Evolutionary conservation across 2,113 vertebrate genomes (phyloP).

Genomic region (Amazona guildingii): DNA sequence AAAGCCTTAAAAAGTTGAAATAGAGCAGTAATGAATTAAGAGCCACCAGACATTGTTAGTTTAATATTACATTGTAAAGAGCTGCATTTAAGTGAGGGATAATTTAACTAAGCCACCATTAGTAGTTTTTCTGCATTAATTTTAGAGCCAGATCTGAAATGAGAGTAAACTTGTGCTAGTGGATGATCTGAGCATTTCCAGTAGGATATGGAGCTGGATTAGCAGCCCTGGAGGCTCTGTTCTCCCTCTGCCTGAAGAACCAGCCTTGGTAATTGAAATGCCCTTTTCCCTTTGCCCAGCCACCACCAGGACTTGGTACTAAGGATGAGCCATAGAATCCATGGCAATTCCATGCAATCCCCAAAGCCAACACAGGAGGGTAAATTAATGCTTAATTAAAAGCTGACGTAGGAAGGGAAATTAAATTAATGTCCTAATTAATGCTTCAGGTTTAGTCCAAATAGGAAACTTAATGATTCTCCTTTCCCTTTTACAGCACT

Average conservation of each 20-base stretch:
- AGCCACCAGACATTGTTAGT: not conserved
- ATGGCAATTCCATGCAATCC: not conserved
- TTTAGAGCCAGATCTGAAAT: not conserved
- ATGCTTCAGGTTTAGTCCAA: not conserved
- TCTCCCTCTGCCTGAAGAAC: not conserved
- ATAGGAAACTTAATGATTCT: not conserved
- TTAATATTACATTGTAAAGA: not conserved
- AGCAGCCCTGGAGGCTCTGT: not conserved
- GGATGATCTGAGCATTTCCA: not conserved
- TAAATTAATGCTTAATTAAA: slow-evolving; percentile 38
- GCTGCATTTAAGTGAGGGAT: not conserved
- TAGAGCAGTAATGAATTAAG: not conserved
- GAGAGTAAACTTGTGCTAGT: not conserved
- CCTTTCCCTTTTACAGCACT: not conserved
- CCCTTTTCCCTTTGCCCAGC: not conserved
- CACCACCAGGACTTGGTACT: accelerated
- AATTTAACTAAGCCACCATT: not conserved
- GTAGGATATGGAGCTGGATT: not conserved
- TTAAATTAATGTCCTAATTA: slow-evolving; percentile 53
- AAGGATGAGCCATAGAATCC: not conserved
- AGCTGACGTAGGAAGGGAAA: slow-evolving; percentile 4
- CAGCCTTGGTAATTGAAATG: not conserved
- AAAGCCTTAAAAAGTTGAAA: not conserved
- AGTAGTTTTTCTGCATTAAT: not conserved
- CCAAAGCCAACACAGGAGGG: not conserved